Conservation (phyloP, 1,140 invertebrate genomes). For the Stenopsyche tienmushanensis region DNA sequence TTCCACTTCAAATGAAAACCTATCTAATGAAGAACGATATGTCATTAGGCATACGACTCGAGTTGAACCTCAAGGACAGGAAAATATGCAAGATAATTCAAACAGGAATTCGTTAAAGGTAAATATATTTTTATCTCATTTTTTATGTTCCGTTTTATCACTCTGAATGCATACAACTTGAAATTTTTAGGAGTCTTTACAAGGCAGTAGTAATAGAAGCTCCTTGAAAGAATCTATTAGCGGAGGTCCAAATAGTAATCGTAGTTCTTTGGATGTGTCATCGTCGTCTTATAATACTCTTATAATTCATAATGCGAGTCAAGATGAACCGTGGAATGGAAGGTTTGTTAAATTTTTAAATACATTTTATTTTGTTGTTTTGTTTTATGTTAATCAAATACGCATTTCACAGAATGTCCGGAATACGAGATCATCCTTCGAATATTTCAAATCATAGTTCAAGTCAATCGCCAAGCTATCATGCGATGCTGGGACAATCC, state of each 20-base stretch:
- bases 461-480: constrained; percentile 53
- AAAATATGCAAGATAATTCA: constrained; percentile 63
- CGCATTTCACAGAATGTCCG: constrained; percentile 32
- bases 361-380: not conserved
- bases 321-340: constrained; percentile 67
- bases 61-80: constrained; percentile 91
- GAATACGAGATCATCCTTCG: constrained; percentile 39
- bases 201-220: constrained; percentile 65
- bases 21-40: constrained; percentile 82
- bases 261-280: constrained; percentile 71
- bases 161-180: not conserved
- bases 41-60: constrained; percentile 78
- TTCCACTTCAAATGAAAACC: constrained; percentile 86
- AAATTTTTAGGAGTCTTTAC: constrained; percentile 49
- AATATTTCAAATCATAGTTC: constrained; percentile 47
- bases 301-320: constrained; percentile 72
- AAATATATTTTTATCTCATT: constrained; percentile 19
- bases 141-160: not conserved
- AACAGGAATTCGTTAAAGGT: constrained; percentile 55
- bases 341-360: constrained; percentile 47
- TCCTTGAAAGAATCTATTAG: constrained; percentile 70
- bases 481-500: constrained; percentile 37
- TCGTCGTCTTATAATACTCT: constrained; percentile 78
- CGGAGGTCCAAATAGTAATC: constrained; percentile 67
- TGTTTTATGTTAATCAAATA: constrained; percentile 1